Percentiles rank a stretch among this genome's conserved stretches.
phyloP scores from a whole-genome alignment of 2,888 invertebrate species.

The Amphipyra tragopoginis region DNA sequence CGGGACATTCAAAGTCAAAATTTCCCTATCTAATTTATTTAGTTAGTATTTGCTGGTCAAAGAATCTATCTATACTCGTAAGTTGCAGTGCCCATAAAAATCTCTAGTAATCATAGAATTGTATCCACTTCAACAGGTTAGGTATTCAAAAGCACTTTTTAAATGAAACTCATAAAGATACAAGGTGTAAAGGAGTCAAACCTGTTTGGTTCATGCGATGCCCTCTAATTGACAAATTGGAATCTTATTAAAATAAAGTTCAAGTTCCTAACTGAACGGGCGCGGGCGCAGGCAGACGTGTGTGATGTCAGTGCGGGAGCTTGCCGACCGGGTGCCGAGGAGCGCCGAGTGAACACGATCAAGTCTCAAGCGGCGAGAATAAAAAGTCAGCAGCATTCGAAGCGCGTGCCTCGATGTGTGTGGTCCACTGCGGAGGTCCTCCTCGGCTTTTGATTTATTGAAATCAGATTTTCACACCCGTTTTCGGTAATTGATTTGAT shows the following conservation, averaged over 20 bases:
- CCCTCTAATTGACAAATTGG: constrained; percentile 93
- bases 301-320: constrained; percentile 77
- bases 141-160: constrained; percentile 71
- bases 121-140: constrained; percentile 61
- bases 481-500: constrained; percentile 73
- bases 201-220: constrained; percentile 86
- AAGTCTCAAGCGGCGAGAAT: constrained; percentile 76
- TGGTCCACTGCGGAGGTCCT: constrained; percentile 91
- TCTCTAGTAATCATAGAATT: constrained; percentile 25
- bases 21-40: too few species aligned
- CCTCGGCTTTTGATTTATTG: constrained; percentile 84
- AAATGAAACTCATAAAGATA: constrained; percentile 79
- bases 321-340: constrained; percentile 83
- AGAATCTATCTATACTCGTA: constrained; percentile 1
- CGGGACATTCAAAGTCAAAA: too few species aligned
- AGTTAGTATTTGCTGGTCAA: neutral
- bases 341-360: constrained; percentile 81
- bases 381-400: constrained; percentile 90
- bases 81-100: neutral
- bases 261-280: constrained; percentile 85
- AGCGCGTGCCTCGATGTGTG: constrained; percentile 94
- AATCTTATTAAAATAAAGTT: constrained; percentile 92
- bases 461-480: constrained; percentile 84
- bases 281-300: constrained; percentile 76
- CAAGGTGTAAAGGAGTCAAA: constrained; percentile 87